phyloP scores from a whole-genome alignment of 2,888 invertebrate genomes.

The Escarpia spicata region DNA sequence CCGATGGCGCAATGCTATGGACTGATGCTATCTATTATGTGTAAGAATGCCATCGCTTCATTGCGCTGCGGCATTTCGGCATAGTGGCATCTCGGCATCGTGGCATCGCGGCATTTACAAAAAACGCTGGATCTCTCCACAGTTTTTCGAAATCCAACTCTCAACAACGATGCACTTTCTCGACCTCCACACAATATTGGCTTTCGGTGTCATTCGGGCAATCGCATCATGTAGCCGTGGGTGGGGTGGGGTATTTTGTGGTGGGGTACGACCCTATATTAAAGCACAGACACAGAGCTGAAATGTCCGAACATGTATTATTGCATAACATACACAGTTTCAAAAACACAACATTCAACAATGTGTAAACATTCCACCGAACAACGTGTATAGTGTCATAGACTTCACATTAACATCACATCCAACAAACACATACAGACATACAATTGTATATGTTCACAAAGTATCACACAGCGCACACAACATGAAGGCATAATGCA shows the following conservation, averaged over 20 bases:
- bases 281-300: neutral
- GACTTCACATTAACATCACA: neutral
- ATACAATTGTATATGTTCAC: neutral
- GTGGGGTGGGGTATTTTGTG: neutral
- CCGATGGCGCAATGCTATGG: no score
- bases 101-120: no score
- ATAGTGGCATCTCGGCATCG: no score
- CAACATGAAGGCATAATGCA: neutral
- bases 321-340: neutral
- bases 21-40: no score
- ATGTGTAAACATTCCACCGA: neutral
- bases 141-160: no score
- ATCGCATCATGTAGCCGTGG: no score
- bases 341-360: neutral
- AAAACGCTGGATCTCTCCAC: no score
- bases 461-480: neutral
- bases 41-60: no score
- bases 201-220: no score
- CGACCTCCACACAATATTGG: no score
- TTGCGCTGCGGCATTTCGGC: no score
- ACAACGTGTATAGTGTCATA: neutral
- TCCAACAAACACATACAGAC: neutral
- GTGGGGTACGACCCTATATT: neutral
- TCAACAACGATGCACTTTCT: no score
- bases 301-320: neutral